A percentile compares a stretch with the other conserved stretches of the same genome.
Evolutionary conservation across 2,888 invertebrate genomes (phyloP).

Genomic region (Incurvaria masculella): DNA sequence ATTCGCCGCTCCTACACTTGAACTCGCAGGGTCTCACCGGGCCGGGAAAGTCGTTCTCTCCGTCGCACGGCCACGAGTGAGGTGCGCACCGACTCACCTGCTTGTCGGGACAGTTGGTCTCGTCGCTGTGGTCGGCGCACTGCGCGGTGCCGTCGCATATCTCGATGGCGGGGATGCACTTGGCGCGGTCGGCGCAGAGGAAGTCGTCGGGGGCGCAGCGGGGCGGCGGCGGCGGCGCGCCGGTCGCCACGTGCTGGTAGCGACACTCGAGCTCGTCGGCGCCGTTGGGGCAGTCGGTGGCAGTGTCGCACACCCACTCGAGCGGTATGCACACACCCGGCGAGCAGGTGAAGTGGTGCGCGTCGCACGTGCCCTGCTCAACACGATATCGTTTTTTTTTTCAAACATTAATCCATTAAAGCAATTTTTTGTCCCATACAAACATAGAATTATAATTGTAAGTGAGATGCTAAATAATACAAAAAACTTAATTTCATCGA

Average conservation of each 20-base stretch:
- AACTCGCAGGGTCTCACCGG: too few species aligned
- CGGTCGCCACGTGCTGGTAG: conserved; percentile 15
- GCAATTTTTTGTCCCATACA: too few species aligned
- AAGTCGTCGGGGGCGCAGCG: conserved; percentile 56
- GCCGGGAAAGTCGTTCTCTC: too few species aligned
- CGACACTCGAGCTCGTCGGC: conserved; percentile 66
- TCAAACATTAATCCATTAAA: too few species aligned
- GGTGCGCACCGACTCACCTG: too few species aligned
- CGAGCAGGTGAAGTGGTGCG: conserved; percentile 45
- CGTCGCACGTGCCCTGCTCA: conserved; percentile 27
- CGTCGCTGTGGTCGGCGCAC: conserved; percentile 73
- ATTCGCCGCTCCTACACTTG: too few species aligned
- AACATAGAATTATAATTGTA: too few species aligned
- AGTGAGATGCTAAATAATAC: too few species aligned
- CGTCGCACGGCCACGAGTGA: too few species aligned
- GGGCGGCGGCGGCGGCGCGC: conserved; percentile 30
- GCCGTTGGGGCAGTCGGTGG: conserved; percentile 75
- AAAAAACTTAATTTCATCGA: too few species aligned
- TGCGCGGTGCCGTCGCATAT: conserved; percentile 76
- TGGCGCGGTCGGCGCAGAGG: conserved; percentile 60
- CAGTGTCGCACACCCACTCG: conserved; percentile 79
- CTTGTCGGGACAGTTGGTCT: conserved; percentile 37
- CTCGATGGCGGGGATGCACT: conserved; percentile 64
- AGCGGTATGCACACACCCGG: conserved; percentile 72
- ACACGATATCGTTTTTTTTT: too few species aligned